Conservation (phyloP, 2,797 vertebrate species). For the Lemur catta region DNA sequence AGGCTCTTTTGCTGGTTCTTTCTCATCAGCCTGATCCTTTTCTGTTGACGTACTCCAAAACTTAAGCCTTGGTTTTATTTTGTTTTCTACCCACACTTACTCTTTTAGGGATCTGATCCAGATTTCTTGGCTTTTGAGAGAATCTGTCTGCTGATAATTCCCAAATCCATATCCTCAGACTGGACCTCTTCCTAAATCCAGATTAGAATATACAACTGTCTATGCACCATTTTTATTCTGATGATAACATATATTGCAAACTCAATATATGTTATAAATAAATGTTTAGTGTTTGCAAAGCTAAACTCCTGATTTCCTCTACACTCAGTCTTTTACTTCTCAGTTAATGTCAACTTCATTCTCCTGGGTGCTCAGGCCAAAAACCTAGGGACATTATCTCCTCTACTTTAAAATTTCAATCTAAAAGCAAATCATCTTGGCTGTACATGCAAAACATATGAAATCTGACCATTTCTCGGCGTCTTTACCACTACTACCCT, state of each 20-base stretch:
- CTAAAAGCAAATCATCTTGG: background rate
- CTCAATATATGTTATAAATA: background rate
- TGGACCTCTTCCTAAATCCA: background rate
- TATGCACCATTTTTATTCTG: background rate
- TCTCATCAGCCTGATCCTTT: background rate
- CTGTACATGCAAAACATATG: background rate
- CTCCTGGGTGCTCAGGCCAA: background rate
- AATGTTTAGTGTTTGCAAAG: background rate
- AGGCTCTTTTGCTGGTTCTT: background rate
- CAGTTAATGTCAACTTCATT: background rate
- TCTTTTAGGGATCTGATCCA: background rate
- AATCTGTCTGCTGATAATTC: background rate
- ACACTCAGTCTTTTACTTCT: background rate
- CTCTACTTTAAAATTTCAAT: background rate
- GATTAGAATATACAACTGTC: background rate
- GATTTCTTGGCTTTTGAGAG: background rate
- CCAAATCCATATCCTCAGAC: background rate
- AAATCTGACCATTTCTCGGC: background rate
- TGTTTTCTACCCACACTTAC: background rate
- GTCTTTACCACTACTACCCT: background rate
- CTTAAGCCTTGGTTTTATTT: background rate
- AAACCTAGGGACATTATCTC: background rate
- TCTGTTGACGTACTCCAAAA: background rate
- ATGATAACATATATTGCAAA: background rate
- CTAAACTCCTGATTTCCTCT: background rate